Conservation (phyloP, 2,113 vertebrate species). For the Lota lota region DNA sequence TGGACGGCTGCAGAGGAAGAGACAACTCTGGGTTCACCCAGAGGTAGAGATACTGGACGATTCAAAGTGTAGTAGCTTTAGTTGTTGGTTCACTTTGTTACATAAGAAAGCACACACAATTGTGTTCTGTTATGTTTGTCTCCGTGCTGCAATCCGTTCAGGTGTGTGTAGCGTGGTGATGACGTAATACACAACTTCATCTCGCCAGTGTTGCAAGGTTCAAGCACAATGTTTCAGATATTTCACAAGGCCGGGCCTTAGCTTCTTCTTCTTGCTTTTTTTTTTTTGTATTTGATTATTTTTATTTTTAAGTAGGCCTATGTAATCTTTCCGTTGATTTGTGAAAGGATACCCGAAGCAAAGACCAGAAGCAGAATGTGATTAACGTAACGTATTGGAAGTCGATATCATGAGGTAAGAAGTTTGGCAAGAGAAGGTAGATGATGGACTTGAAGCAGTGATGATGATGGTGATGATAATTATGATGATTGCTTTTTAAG, state of each 20-base stretch:
- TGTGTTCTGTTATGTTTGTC: no score
- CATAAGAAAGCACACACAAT: no score
- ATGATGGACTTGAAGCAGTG: neutral
- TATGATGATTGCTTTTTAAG: conserved; percentile 31
- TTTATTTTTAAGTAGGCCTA: neutral
- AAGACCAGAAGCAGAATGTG: neutral
- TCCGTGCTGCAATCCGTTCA: no score
- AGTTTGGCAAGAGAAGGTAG: neutral
- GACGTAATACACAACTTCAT: conserved; percentile 24
- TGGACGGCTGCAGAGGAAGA: neutral
- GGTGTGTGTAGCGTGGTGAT: neutral
- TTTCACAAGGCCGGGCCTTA: conserved; percentile 69
- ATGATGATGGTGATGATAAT: conserved; percentile 5
- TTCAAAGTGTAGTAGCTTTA: conserved; percentile 20
- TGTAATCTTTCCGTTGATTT: neutral
- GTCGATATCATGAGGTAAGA: neutral
- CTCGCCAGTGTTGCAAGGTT: conserved; percentile 14
- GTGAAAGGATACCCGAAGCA: neutral
- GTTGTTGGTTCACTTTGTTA: neutral
- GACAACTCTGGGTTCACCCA: conserved; percentile 1
- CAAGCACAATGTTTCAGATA: conserved; percentile 35
- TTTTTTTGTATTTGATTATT: conserved; percentile 5
- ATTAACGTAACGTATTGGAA: neutral
- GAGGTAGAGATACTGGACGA: conserved; percentile 5
- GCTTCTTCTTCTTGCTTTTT: conserved; percentile 17